Evolutionary conservation across 2,797 vertebrate genomes (phyloP).

Genomic region (Salmo trutta): DNA sequence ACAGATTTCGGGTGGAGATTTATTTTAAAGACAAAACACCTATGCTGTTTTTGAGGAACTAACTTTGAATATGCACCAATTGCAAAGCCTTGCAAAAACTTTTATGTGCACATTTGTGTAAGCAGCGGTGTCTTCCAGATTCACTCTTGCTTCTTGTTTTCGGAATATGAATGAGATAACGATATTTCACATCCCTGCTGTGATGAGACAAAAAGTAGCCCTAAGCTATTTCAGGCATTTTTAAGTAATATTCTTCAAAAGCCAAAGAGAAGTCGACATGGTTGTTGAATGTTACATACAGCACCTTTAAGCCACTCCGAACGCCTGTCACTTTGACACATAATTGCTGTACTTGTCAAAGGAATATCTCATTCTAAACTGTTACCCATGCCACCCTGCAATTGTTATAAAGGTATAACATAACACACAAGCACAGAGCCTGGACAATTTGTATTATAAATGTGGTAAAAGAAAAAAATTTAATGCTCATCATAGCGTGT

Average conservation of each 20-base stretch:
- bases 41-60: too few species aligned
- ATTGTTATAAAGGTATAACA: slow-evolving; percentile 10
- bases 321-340: slow-evolving; percentile 1
- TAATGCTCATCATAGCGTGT: slow-evolving; percentile 46
- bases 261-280: background rate
- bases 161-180: background rate
- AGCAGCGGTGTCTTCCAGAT: background rate
- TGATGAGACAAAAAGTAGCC: background rate
- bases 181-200: background rate
- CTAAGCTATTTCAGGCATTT: background rate
- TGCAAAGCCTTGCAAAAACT: too few species aligned
- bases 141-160: background rate
- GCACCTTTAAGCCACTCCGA: background rate
- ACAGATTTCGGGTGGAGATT: too few species aligned
- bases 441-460: slow-evolving; percentile 51
- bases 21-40: too few species aligned
- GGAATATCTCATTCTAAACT: background rate
- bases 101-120: too few species aligned
- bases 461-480: slow-evolving; percentile 46
- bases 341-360: slow-evolving; percentile 8
- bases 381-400: slow-evolving; percentile 16
- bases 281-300: background rate
- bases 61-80: too few species aligned
- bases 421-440: slow-evolving; percentile 23
- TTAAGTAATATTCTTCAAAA: background rate